These are phyloP conservation scores for Diabrotica balteata DNA, from an alignment of 2,888 invertebrate genomes.

Conservation along the genomic window DNA sequence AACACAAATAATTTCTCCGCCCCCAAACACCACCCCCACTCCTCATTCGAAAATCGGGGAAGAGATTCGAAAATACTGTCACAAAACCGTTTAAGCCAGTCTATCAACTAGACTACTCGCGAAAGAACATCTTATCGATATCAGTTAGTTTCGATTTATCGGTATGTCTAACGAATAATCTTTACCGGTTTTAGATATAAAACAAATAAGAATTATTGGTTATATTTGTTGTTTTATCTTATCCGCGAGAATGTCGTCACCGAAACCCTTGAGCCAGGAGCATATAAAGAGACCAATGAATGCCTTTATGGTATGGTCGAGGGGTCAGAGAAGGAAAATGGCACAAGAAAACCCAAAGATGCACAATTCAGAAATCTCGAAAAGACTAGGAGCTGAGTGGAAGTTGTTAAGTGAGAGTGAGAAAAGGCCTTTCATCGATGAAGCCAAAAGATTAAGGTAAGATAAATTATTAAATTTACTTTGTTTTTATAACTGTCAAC, in stretches of 20 bases:
- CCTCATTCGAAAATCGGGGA: conserved; percentile 45
- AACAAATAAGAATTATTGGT: no score
- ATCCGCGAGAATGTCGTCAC: conserved; percentile 45
- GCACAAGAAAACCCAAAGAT: conserved; percentile 93
- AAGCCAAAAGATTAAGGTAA: conserved; percentile 86
- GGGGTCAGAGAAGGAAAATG: conserved; percentile 89
- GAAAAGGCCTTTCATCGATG: conserved; percentile 89
- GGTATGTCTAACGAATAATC: no score
- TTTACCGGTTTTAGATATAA: no score
- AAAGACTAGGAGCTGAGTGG: conserved; percentile 87
- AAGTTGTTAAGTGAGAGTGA: conserved; percentile 85
- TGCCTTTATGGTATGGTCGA: conserved; percentile 89
- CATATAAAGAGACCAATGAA: conserved; percentile 83
- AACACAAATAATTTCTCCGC: conserved; percentile 47
- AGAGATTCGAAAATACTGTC: conserved; percentile 29
- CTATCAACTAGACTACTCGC: conserved; percentile 22
- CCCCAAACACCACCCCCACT: conserved; percentile 44
- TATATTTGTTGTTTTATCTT: no score
- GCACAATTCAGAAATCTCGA: conserved; percentile 92
- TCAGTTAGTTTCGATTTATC: no score
- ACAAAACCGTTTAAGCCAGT: conserved; percentile 20
- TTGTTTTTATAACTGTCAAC: background rate
- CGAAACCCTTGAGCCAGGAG: conserved; percentile 59
- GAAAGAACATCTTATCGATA: conserved; percentile 6
- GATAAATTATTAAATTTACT: background rate